Base-by-base conservation (phyloP, 2,113 vertebrate species). In the Abramis brama region DNA sequence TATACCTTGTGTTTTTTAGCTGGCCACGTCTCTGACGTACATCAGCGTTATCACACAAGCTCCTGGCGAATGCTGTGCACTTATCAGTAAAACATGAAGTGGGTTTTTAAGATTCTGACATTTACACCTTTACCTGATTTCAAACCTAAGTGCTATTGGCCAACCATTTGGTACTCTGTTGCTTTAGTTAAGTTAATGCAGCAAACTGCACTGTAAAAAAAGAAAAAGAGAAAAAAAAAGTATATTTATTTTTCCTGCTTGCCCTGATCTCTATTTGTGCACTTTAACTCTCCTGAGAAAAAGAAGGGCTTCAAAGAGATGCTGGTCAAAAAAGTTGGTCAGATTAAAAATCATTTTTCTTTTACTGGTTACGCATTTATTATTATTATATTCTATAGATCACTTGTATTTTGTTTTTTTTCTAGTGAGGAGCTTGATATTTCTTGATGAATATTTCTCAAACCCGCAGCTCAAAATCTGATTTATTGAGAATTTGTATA, bases 281-380 rank as follows among this genome's bases (percentile, higher is more conserved):
- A 36, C 52, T 9, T 30, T 62, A 21, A 43, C n/a, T 27, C n/a
- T 76, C 47, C 25, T 11, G 17, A n/a, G 15, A 21, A 47, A 43
- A 59, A 64, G 55, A 85, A 85, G 85, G 83, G 85, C 79, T 87
- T 88, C 87, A 90, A 87, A 74, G 30, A 6, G 71, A 87, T 83
- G 43, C 77, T 84, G 71, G 70, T 60, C 76, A 64, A 82, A 85
- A 86, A 80, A 88, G 71, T 89, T 43, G 43, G 8, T 10, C 8
- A 43, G 8, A 43, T 43, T 43, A 43, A 43, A 74, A 84, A 23
- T 39, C 0, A 6, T 59, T 39, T 57, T 78, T 55, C 75, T 27
- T 27, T 27, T 27, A 27, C 27, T 27, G 27, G 27, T 27, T 27
- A 27, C 27, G 27, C 1, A 1, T 27, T 36, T 36, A 36, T 36